Base-by-base conservation (phyloP, 1,140 invertebrate genomes). In the Bombus waltoni region DNA sequence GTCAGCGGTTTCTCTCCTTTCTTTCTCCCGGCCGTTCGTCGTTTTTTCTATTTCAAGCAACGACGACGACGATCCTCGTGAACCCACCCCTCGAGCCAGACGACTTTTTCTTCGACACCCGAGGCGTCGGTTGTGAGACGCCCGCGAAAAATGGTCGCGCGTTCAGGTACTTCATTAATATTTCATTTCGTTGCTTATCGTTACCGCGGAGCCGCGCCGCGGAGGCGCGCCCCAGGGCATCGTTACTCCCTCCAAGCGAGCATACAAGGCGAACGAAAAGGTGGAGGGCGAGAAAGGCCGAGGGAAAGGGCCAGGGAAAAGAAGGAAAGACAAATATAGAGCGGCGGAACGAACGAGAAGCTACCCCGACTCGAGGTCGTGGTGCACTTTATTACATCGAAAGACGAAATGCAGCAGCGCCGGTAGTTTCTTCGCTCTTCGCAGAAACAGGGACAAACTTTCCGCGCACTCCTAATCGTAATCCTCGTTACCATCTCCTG, bases 121-220 rank as follows among this genome's bases (percentile, higher is more conserved):
- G 88, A 40, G 88, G 89, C 88, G 88, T 90, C 82, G 88, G 79
- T 88, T 86, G 89, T 88, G 88, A 90, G 88, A 90, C 86, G 89
- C n/a, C 59, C 88, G 89, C 88, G 89, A 90, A 90, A 90, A 90
- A 90, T 90, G 89, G 89, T 90, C 89, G 89, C 85, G 89, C 83
- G 89, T 81, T 82, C 83, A 88, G 89, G 88, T 91, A 91, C 92
- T 95, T 95, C 94, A 95, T 95, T 95, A 95, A 95, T 95, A 95
- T 95, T 95, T 95, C 94, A 95, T 95, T 95, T 95, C 92, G 94
- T 93, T 95, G 94, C 94, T 94, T 95, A 95, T 95, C 94, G 94
- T 94, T 95, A 93, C 92, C 93, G 92, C 92, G 88, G 84, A 91
- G 92, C 68, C 76, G 76, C 83, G 68, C 93, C 91, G 90, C 87